Conservation (phyloP, 2,797 vertebrate species). For the Zalophus californianus region DNA sequence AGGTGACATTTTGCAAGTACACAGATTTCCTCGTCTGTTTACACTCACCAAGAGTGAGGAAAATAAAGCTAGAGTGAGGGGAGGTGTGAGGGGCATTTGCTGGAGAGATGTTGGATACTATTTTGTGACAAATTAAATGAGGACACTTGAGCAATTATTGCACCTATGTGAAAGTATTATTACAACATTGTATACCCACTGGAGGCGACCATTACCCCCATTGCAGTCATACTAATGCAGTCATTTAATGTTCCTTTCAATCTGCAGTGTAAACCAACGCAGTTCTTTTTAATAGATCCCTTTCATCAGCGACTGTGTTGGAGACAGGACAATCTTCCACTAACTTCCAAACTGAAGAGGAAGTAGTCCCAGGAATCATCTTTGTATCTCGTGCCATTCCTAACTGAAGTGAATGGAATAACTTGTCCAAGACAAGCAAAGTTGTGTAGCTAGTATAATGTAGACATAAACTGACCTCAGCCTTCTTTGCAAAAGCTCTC, state of each 20-base stretch:
- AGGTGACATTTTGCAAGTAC: constrained; percentile 50
- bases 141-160: neutral
- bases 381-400: constrained; percentile 39
- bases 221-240: constrained; percentile 81
- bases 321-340: constrained; percentile 50
- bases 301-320: constrained; percentile 10
- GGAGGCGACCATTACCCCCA: constrained; percentile 67
- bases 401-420: constrained; percentile 68
- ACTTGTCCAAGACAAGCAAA: constrained; percentile 71
- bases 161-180: constrained; percentile 59
- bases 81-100: neutral
- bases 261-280: constrained; percentile 80
- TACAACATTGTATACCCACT: neutral
- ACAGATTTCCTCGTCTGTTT: constrained; percentile 58
- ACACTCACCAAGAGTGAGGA: neutral
- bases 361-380: constrained; percentile 54
- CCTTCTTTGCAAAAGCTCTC: constrained; percentile 64
- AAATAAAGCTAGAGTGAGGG: neutral
- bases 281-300: constrained; percentile 53
- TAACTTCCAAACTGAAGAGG: constrained; percentile 40
- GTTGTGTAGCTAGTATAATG: constrained; percentile 49
- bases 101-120: neutral
- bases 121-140: constrained; percentile 29
- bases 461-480: constrained; percentile 34
- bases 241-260: constrained; percentile 71